phyloP scores from a whole-genome alignment of 2,797 vertebrate species.

The Varecia variegata region DNA sequence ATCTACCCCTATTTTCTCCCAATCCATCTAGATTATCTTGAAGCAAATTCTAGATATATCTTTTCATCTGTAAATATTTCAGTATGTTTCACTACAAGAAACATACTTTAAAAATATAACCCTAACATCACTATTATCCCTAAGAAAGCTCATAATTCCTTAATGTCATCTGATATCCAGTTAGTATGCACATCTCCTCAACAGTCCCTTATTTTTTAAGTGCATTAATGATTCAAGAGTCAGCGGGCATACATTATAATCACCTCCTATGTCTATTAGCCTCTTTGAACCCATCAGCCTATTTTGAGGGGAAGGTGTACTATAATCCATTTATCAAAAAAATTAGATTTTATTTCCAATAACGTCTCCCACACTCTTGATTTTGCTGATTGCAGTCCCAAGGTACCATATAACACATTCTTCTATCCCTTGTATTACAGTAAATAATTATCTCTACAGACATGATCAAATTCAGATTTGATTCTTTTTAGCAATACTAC shows the following conservation, averaged over 20 bases:
- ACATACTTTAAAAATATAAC: not conserved
- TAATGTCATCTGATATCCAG: not conserved
- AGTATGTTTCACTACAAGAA: not conserved
- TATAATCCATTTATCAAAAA: not conserved
- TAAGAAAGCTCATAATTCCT: not conserved
- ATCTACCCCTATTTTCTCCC: not conserved
- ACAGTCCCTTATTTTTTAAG: not conserved
- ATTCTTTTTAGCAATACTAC: not conserved
- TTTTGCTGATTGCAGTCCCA: not conserved
- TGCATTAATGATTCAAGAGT: not conserved
- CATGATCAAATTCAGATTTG: not conserved
- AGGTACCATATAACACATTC: not conserved
- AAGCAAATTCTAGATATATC: not conserved
- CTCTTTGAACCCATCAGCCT: not conserved
- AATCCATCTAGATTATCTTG: not conserved
- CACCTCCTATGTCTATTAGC: not conserved
- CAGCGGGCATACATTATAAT: not conserved
- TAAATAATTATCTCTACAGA: not conserved
- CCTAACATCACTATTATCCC: not conserved
- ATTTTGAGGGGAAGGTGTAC: fast-evolving
- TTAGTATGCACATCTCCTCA: not conserved
- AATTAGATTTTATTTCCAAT: not conserved
- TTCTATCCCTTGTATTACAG: not conserved
- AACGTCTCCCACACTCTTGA: not conserved
- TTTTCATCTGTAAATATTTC: not conserved